Base-by-base conservation (phyloP, 2,113 vertebrate genomes). In the Zingel zingel region DNA sequence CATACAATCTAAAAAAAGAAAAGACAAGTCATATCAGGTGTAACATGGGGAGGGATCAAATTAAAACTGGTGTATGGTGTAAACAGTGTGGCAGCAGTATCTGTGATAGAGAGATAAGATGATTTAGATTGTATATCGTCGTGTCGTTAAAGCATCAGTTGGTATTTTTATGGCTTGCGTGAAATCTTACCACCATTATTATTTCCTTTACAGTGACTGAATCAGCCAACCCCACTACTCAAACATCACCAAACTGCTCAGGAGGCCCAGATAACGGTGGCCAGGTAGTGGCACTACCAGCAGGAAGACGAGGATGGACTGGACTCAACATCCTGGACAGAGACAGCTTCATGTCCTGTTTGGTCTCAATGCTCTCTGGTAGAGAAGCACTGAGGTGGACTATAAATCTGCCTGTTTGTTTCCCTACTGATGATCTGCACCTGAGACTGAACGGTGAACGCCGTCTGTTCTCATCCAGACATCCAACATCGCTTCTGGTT, bases 171-270 rank as follows among this genome's bases (percentile, higher is more conserved):
- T 47, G 8, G 12, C 71, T 73, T 3, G 5, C 6, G 18, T 75
- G 23, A 67, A 79, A 19, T 83, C 23, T 71, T 15, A 59, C 27
- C 45, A 18, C 66, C 5, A 11, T 71, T 10, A 11, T 82, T 72
- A 19, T 75, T 71, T 74, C 25, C 12, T 81, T 83, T 77, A 30
- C 88, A 94, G 92, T 23, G 66, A 16, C 23, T 58, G 75, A 75
- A 45, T 64, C 63, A n/a, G 67, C 66, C 36, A 14, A 54, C 16
- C 57, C 64, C 7, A 10, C 50, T 1, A 7, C 19, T 9, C 59
- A 33, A 14, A 19, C 0, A 6, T 18, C 77, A 19, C n/a, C 4
- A 6, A 25, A 14, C n/a, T 19, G 27, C 66, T 25, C 71, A 47
- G 81, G 21, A 6, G 66, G 9, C 0, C 10, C 58, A n/a, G 53